These are phyloP conservation scores for Noctua fimbriata DNA, from an alignment of 2,888 invertebrate species.

Conservation along the genomic window DNA sequence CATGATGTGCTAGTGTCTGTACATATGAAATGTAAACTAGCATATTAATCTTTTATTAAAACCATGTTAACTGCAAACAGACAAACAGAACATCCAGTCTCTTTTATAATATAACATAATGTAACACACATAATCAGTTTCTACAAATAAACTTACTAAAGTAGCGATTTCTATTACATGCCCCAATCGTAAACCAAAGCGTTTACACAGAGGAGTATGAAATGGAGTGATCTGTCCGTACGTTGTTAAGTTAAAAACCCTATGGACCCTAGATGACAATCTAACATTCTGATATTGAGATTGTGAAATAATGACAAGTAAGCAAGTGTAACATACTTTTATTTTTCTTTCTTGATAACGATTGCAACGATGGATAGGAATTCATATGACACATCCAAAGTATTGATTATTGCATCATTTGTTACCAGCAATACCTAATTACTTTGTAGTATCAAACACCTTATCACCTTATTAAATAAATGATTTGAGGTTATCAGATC, in stretches of 20 bases:
- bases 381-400: background rate
- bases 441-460: background rate
- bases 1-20: no score
- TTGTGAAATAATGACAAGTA: background rate
- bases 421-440: background rate
- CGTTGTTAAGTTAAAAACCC: no score
- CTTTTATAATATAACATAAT: background rate
- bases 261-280: no score
- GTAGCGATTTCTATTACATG: slow-evolving; percentile 52
- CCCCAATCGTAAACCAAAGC: slow-evolving; percentile 52
- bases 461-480: background rate
- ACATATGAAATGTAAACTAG: background rate
- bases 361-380: background rate
- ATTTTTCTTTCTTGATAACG: background rate
- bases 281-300: background rate
- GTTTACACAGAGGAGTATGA: slow-evolving; percentile 16
- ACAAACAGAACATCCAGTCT: slow-evolving; percentile 2
- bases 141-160: slow-evolving; percentile 49
- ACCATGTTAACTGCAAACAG: background rate
- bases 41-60: background rate
- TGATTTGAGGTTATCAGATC: no score
- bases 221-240: slow-evolving; percentile 27
- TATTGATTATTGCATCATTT: background rate
- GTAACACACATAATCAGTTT: slow-evolving; percentile 42
- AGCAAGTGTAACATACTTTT: background rate